Conservation (phyloP, 2,888 invertebrate genomes). For the Homarus gammarus region DNA sequence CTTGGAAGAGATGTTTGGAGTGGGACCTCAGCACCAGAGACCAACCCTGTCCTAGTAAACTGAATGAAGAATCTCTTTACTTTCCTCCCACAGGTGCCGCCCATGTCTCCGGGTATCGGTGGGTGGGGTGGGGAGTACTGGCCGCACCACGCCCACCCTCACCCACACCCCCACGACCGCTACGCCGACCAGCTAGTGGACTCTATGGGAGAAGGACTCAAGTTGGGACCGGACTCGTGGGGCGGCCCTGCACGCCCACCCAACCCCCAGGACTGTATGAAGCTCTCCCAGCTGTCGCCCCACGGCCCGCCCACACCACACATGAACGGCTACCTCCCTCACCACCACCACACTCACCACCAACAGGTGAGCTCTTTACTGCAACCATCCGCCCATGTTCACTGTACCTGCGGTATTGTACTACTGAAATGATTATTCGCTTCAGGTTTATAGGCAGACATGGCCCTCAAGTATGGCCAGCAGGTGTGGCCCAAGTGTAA, state of each 20-base stretch:
- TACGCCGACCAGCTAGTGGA: slow-evolving; percentile 71
- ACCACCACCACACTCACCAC: slow-evolving; percentile 63
- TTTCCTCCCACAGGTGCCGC: slow-evolving; percentile 56
- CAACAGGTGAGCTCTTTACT: slow-evolving; percentile 43
- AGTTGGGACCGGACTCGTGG: slow-evolving; percentile 70
- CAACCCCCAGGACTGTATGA: slow-evolving; percentile 64
- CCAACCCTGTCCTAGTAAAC: too few relatives aligned
- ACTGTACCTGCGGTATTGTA: too few relatives aligned
- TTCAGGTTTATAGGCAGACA: too few relatives aligned
- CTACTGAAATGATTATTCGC: too few relatives aligned
- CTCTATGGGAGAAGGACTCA: slow-evolving; percentile 69
- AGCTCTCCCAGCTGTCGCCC: slow-evolving; percentile 57
- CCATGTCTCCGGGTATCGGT: slow-evolving; percentile 68
- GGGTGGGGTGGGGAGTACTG: slow-evolving; percentile 68
- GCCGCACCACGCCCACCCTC: slow-evolving; percentile 50
- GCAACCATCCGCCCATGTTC: too few relatives aligned
- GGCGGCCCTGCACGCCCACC: slow-evolving; percentile 49
- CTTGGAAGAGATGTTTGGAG: too few relatives aligned
- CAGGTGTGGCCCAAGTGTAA: too few relatives aligned
- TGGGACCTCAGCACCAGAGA: too few relatives aligned
- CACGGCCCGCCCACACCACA: slow-evolving; percentile 48
- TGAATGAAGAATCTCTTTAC: too few relatives aligned
- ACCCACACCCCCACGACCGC: slow-evolving; percentile 64
- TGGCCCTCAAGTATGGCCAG: too few relatives aligned
- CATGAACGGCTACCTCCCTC: slow-evolving; percentile 65